These are phyloP conservation scores for Anabacerthia variegaticeps DNA, from an alignment of 2,797 vertebrate species.

Conservation along the genomic window DNA sequence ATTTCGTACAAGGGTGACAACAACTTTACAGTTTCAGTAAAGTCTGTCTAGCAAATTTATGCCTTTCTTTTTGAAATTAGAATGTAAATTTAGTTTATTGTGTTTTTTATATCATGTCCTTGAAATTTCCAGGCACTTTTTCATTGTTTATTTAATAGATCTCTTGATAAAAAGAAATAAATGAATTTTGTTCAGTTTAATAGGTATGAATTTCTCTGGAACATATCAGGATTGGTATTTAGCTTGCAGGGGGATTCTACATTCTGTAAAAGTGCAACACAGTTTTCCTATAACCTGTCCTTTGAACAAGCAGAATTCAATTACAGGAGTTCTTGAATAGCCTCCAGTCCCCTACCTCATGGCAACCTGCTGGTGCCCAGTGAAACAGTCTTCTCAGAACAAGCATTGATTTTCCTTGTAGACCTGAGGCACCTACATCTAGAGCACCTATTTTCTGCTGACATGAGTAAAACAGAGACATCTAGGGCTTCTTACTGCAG, in stretches of 20 bases:
- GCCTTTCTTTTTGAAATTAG: background rate
- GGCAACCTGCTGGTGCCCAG: background rate
- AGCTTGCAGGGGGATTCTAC: background rate
- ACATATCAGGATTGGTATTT: background rate
- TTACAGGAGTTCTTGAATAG: background rate
- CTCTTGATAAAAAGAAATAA: background rate
- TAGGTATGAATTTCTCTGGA: background rate
- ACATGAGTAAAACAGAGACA: background rate
- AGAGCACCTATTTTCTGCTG: background rate
- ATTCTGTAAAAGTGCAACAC: background rate
- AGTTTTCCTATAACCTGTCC: background rate
- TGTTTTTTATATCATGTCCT: background rate
- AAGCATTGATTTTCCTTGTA: background rate
- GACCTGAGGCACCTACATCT: background rate
- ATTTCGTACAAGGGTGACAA: background rate
- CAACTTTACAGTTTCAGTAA: background rate
- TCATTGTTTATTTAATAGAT: background rate
- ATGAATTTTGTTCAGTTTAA: background rate
- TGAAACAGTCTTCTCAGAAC: background rate
- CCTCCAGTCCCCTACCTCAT: background rate
- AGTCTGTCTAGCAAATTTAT: background rate
- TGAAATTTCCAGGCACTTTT: background rate
- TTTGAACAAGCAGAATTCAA: constrained; percentile 4
- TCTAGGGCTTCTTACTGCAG: background rate
- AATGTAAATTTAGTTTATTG: background rate